Conservation (phyloP, 2,797 vertebrate genomes). For the Sebastes ruberrimus region DNA sequence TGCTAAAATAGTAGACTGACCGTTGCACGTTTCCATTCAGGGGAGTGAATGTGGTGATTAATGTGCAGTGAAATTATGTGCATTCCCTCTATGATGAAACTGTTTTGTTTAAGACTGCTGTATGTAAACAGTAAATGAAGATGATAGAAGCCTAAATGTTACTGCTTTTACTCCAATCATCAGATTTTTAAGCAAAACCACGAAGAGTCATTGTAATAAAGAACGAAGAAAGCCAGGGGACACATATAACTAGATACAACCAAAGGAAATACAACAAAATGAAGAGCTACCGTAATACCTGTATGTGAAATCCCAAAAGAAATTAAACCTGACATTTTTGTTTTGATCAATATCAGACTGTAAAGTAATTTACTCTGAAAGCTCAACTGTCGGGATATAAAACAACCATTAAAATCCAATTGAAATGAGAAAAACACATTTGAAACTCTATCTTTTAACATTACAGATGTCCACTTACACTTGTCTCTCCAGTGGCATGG, state of each 20-base stretch:
- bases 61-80: neutral
- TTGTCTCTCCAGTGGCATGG: conserved; percentile 90
- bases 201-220: neutral
- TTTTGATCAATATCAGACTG: neutral
- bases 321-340: neutral
- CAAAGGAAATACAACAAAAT: neutral
- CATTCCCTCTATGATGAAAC: neutral
- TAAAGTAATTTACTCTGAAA: neutral
- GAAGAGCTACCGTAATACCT: neutral
- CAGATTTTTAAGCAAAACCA: neutral
- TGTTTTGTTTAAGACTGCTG: neutral
- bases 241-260: neutral
- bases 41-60: neutral
- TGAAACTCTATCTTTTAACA: neutral
- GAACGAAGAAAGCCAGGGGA: neutral
- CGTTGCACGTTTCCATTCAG: accelerated
- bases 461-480: conserved; percentile 77
- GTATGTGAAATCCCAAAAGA: neutral
- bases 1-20: neutral
- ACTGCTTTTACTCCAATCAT: neutral
- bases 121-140: neutral
- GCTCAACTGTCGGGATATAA: neutral
- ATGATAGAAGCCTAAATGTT: neutral
- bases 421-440: neutral
- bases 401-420: neutral